Percentiles rank a stretch among this genome's conserved stretches.
phyloP scores from a whole-genome alignment of 1,140 invertebrate species.

The Drosophila nigromelanica region DNA sequence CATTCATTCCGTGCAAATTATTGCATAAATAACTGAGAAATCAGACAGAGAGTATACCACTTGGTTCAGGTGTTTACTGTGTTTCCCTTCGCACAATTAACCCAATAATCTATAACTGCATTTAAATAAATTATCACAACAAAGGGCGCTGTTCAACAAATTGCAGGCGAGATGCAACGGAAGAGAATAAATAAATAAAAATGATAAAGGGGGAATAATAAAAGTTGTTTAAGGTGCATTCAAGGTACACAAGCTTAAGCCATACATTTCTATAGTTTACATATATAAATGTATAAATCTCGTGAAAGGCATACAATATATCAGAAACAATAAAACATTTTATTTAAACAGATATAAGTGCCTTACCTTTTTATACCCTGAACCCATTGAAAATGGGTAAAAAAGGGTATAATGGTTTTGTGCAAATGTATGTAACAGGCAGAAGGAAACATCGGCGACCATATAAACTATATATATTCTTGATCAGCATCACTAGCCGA shows the following conservation, averaged over 20 bases:
- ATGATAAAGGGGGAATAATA: conserved; percentile 14
- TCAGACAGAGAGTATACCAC: conserved; percentile 32
- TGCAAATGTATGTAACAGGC: too few relatives aligned
- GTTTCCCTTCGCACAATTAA: conserved; percentile 8
- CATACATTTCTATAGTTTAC: conserved; percentile 15
- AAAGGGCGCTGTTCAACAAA: conserved; percentile 26
- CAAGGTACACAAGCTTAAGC: conserved; percentile 37
- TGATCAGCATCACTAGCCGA: too few relatives aligned
- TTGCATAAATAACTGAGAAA: conserved; percentile 26
- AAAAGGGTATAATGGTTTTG: too few relatives aligned
- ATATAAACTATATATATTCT: too few relatives aligned
- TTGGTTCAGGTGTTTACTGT: conserved; percentile 36
- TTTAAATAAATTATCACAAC: conserved; percentile 75
- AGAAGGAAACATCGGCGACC: too few relatives aligned
- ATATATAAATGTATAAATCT: not conserved
- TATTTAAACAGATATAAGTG: too few relatives aligned
- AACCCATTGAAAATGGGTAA: too few relatives aligned
- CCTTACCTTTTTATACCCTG: too few relatives aligned
- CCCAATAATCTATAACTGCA: conserved; percentile 61
- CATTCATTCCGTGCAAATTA: conserved; percentile 53
- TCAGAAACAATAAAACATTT: not conserved
- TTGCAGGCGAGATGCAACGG: conserved; percentile 2
- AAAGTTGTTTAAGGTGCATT: conserved; percentile 40
- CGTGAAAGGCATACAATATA: not conserved
- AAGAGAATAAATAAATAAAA: not conserved